Evolutionary conservation across 2,888 invertebrate genomes (phyloP), one percentile per base, ranked within the genome.

Genomic region (Latrodectus hesperus): DNA sequence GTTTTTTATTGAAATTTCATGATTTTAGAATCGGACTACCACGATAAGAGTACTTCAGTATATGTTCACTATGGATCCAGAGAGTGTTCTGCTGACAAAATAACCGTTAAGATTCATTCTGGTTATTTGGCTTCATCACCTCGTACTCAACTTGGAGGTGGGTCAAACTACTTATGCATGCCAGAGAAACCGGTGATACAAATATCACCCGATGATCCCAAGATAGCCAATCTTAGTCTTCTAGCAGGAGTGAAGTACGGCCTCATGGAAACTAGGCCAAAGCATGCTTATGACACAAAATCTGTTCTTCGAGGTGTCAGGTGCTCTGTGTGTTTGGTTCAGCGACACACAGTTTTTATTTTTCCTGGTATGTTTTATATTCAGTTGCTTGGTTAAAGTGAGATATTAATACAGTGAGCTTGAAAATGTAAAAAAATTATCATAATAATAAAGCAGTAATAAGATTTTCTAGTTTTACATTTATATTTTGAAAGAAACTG

Each of bases 221-320:
- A 49, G n/a, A 67, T 38, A 9, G 71, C 49, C 6, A 75, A 67
- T 14, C 53, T 60, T 14, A 67, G 82, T 38, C 17, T 26, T 10
- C 17, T 88, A 8, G 75, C 79, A 1, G 88, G 88, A 0, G 80
- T 88, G 16, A 88, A 84, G 60, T 88, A 84, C 8, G 88, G 88
- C 16, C 51, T 80, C 9, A 22, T 88, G 64, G 11, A 22, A n/a
- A 26, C 16, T 8, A 79, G 16, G 11, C 88, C 88, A 10, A 65
- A 65, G 14, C 9, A 52, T 9, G 22, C 76, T 1, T 6, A n/a
- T 22, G 76, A 74, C 11, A 64, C 55, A 3, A 22, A 77, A 11
- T 65, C 55, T 4, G 65, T 84, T 9, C 49, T 88, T 4, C 72
- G 68, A 22, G 80, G 79, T 8, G 76, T 72, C 9, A 71, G 67